phyloP scores from a whole-genome alignment of 2,888 invertebrate species.

The Mallateleia sp. region DNA sequence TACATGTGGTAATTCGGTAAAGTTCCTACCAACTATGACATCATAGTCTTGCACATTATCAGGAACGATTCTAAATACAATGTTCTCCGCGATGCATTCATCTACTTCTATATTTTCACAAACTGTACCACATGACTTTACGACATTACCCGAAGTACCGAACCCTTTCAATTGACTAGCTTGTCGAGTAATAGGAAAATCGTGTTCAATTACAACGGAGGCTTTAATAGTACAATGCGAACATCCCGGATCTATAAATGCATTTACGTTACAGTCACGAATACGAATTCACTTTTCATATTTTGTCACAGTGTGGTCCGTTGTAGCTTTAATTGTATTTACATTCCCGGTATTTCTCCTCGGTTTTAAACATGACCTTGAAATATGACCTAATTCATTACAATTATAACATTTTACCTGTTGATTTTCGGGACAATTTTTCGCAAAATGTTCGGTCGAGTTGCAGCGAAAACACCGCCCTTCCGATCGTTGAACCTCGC shows the following conservation, averaged over 20 bases:
- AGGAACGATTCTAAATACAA: conserved; percentile 49
- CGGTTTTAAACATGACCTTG: conserved; percentile 1
- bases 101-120: conserved; percentile 62
- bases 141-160: conserved; percentile 43
- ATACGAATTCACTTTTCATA: too few relatives aligned
- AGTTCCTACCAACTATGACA: conserved; percentile 78
- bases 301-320: too few relatives aligned
- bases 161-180: conserved; percentile 64
- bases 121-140: conserved; percentile 61
- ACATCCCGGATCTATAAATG: conserved; percentile 77
- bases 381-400: conserved; percentile 5
- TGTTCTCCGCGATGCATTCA: conserved; percentile 56
- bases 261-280: too few relatives aligned
- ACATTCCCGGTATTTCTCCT: too few relatives aligned
- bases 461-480: conserved; percentile 26
- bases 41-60: conserved; percentile 78
- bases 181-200: conserved; percentile 20
- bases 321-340: too few relatives aligned
- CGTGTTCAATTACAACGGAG: conserved; percentile 56
- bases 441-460: neutral
- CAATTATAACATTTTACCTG: conserved; percentile 34
- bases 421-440: neutral
- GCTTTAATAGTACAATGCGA: conserved; percentile 78
- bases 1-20: conserved; percentile 74
- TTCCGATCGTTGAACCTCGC: neutral